phyloP scores from a whole-genome alignment of 2,888 invertebrate species.

The Perithous albicinctus region DNA sequence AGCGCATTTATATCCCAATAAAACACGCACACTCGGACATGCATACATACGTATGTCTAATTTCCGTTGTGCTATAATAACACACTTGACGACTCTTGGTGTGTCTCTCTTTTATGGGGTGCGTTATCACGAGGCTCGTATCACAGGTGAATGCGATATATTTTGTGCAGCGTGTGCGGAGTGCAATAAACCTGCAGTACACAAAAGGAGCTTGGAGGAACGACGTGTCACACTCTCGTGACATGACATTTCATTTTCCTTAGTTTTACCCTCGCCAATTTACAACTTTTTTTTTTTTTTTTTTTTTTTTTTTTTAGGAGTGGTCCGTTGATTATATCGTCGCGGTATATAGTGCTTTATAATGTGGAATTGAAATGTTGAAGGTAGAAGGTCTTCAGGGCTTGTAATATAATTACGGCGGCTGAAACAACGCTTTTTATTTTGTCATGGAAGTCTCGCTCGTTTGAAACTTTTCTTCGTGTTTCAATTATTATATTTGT shows the following conservation, averaged over 20 bases:
- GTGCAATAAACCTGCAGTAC: no score
- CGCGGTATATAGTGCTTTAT: no score
- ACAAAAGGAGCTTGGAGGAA: not conserved
- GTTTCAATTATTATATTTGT: no score
- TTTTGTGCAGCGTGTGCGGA: not conserved
- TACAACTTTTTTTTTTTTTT: no score
- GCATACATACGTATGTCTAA: not conserved
- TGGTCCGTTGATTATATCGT: not conserved
- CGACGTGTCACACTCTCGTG: not conserved
- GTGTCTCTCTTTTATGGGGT: conserved; percentile 11
- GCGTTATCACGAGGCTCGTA: conserved; percentile 38
- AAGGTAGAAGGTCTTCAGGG: no score
- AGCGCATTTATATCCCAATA: not conserved
- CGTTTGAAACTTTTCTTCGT: no score
- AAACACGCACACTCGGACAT: not conserved
- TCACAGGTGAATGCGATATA: conserved; percentile 33
- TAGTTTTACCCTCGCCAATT: not conserved
- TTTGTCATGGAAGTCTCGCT: no score
- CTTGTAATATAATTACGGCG: no score
- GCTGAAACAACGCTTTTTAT: no score
- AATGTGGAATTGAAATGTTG: no score
- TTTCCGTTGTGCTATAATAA: conserved; percentile 5
- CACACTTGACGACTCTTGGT: not conserved
- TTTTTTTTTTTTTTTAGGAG: not conserved
- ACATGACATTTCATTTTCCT: not conserved